Base-by-base conservation (phyloP, 2,797 vertebrate species). In the Austrolebias charrua region DNA sequence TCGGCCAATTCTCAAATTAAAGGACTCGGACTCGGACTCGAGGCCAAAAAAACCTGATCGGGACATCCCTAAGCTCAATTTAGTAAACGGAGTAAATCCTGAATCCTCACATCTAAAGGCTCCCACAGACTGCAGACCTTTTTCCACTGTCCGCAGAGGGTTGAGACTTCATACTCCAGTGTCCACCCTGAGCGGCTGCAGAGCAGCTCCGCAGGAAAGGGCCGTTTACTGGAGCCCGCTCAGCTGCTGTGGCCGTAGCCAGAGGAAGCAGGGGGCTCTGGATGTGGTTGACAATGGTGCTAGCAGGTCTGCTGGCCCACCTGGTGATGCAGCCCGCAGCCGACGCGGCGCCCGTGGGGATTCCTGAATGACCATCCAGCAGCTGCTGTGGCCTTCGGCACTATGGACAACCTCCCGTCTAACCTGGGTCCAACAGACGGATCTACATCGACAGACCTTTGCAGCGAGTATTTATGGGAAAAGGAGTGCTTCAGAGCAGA, bases 321-420 rank as follows among this genome's bases (percentile, higher is more conserved):
- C 82, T 93, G 65, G 92, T 95, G 72, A 93, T 98, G 79, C 96
- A 97, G 65, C 94, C 92, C 16, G 91, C 93, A 0, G 96, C 91
- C 2, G 95, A 96, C 0, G 96, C 95, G 0, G 94, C 96, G 1
- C 94, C 95, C 0, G 90, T 93, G 3, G 95, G 93, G 92, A 93
- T 86, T 93, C 95, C 50, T 98, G 97, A 95, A 91, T 89, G 55
- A 92, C 95, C 24, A 91, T 99, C 53, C 96, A 97, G 89, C 94
- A 98, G 76, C 87, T 98, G 66, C 77, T 98, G 73, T 98, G 96
- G 96, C 72, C 93, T 98, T 11, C 92, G 79, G 38, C 95, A 97
- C 88, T 90, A 96, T 0, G 95, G 92, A 1, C 96, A 95, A 14
- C 96, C 96, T 0, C 96, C 96, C 0, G 90, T 96, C 63, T 98